Conservation (phyloP, 2,113 vertebrate species). For the Fulica atra region DNA sequence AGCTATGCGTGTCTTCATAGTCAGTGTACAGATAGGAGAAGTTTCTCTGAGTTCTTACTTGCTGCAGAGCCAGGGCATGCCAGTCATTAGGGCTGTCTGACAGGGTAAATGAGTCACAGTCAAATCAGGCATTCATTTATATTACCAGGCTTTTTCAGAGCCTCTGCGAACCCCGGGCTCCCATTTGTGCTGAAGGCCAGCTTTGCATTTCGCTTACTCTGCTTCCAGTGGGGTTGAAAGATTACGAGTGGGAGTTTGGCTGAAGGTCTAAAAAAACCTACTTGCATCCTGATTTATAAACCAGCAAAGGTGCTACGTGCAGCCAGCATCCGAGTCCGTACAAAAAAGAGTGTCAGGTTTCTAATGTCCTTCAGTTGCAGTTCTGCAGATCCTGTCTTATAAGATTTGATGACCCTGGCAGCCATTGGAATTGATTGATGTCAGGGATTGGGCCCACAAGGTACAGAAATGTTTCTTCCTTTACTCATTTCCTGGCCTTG, state of each 20-base stretch:
- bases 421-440: background rate
- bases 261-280: background rate
- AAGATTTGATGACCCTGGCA: background rate
- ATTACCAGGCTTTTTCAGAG: background rate
- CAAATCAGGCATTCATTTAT: constrained; percentile 2
- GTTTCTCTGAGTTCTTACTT: background rate
- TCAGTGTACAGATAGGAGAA: background rate
- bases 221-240: background rate
- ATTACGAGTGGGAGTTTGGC: background rate
- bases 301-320: background rate
- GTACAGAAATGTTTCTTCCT: background rate
- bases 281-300: background rate
- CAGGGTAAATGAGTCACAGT: background rate
- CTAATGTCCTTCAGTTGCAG: background rate
- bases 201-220: background rate
- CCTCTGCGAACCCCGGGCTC: background rate
- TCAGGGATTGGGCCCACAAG: background rate
- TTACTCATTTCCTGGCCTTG: background rate
- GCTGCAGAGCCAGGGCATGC: background rate
- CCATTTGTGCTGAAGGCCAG: background rate
- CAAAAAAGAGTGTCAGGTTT: background rate
- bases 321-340: background rate
- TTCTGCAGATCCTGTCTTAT: background rate
- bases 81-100: background rate
- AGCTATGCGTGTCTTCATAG: background rate